These are phyloP conservation scores for Trachemys scripta DNA, from an alignment of 2,113 vertebrate genomes.

Conservation along the genomic window DNA sequence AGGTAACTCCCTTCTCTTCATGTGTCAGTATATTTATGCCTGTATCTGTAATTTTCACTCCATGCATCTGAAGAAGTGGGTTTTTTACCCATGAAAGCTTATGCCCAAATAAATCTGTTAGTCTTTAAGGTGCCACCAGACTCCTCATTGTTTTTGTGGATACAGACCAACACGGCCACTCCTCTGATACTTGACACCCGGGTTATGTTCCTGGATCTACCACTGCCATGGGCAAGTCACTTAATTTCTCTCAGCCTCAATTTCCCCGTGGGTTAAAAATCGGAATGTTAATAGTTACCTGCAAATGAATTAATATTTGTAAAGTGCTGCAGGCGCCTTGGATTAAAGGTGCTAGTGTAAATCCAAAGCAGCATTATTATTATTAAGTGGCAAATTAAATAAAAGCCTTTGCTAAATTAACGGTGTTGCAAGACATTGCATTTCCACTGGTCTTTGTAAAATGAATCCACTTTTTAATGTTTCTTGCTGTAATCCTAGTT, in stretches of 20 bases:
- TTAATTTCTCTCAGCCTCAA: rapidly evolving
- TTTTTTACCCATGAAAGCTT: no score
- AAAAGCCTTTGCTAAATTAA: constrained; percentile 51
- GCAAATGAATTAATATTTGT: neutral
- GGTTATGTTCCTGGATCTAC: neutral
- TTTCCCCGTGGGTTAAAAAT: rapidly evolving
- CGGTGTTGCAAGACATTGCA: constrained; percentile 4
- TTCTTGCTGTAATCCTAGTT: constrained; percentile 52
- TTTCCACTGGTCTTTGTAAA: neutral
- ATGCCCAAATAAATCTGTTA: no score
- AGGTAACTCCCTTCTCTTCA: no score
- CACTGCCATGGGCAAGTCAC: neutral
- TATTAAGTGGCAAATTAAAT: constrained; percentile 64
- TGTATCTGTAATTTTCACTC: no score
- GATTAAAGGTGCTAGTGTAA: constrained; percentile 40
- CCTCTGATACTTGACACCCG: no score
- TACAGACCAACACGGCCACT: no score
- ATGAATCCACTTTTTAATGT: constrained; percentile 39
- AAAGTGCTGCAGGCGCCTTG: constrained; percentile 48
- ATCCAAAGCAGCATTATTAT: neutral
- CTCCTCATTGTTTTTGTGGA: no score
- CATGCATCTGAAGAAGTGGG: no score
- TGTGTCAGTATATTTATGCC: no score
- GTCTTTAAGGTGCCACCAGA: no score
- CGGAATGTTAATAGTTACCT: neutral